Conservation (phyloP, 2,797 vertebrate species). For the Gymnoscopelus braueri region DNA sequence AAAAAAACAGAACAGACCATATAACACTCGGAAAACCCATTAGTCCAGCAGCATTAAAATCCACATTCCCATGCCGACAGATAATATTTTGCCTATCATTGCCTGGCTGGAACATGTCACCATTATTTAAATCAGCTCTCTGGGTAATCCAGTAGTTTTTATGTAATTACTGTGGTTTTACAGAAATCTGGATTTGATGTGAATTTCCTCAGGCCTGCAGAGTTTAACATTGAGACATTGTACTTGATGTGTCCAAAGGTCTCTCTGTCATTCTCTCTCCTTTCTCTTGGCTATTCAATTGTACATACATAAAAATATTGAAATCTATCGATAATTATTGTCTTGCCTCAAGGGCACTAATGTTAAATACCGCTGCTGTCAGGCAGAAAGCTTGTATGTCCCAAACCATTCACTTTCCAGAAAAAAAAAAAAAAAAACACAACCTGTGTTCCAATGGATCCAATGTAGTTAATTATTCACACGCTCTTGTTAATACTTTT, state of each 20-base stretch:
- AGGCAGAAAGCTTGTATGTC: neutral
- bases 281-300: conserved; percentile 32
- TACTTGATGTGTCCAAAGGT: neutral
- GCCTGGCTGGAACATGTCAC: too few relatives aligned
- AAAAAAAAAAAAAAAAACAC: too few relatives aligned
- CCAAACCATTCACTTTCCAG: too few relatives aligned
- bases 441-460: too few relatives aligned
- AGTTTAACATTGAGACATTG: neutral
- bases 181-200: conserved; percentile 4
- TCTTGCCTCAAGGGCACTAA: conserved; percentile 48
- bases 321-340: conserved; percentile 46
- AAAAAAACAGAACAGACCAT: neutral
- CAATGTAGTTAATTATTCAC: too few relatives aligned
- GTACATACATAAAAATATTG: conserved; percentile 49
- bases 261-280: conserved; percentile 7
- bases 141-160: conserved; percentile 8
- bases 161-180: neutral
- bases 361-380: conserved; percentile 41
- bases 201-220: conserved; percentile 3
- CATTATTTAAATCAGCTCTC: conserved; percentile 30
- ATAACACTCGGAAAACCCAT: neutral
- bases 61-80: neutral
- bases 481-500: too few relatives aligned
- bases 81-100: neutral
- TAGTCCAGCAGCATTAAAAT: conserved; percentile 10